A percentile compares a stretch with the other conserved stretches of the same genome.
Evolutionary conservation across 1,140 invertebrate species (phyloP).

Genomic region (Drosophila mauritiana): DNA sequence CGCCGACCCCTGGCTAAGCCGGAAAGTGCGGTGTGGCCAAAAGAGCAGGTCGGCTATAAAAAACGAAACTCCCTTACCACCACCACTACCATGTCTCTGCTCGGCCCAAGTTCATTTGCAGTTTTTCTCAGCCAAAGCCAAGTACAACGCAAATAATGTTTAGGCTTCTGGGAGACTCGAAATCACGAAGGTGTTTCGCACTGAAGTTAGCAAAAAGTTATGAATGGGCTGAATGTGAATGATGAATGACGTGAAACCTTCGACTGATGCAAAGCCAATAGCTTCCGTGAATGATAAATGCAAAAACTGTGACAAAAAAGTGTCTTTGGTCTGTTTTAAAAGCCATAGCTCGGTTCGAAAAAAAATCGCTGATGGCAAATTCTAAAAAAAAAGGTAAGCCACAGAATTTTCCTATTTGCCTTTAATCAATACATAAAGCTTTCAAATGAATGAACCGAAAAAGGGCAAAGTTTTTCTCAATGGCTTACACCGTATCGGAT

Average conservation of each 20-base stretch:
- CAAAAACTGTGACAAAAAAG: slow-evolving; percentile 14
- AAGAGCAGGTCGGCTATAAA: neutral
- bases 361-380: neutral
- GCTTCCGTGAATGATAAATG: slow-evolving; percentile 9
- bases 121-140: slow-evolving; percentile 51
- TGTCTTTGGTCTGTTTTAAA: neutral
- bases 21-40: slow-evolving; percentile 49
- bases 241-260: slow-evolving; percentile 26
- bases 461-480: neutral
- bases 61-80: too few species aligned
- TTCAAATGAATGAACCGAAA: neutral
- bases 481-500: neutral
- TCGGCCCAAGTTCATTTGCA: slow-evolving; percentile 68
- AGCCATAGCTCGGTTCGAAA: neutral
- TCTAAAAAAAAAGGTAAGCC: neutral
- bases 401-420: too few species aligned
- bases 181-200: neutral
- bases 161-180: slow-evolving; percentile 23
- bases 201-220: slow-evolving; percentile 3
- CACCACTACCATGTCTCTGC: slow-evolving; percentile 8
- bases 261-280: slow-evolving; percentile 28
- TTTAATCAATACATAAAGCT: too few species aligned
- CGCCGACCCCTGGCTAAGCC: slow-evolving; percentile 35
- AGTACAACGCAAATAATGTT: slow-evolving; percentile 47
- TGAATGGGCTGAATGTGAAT: slow-evolving; percentile 23